Base-by-base conservation (phyloP, 2,113 vertebrate genomes). In the Anguilla japonica region DNA sequence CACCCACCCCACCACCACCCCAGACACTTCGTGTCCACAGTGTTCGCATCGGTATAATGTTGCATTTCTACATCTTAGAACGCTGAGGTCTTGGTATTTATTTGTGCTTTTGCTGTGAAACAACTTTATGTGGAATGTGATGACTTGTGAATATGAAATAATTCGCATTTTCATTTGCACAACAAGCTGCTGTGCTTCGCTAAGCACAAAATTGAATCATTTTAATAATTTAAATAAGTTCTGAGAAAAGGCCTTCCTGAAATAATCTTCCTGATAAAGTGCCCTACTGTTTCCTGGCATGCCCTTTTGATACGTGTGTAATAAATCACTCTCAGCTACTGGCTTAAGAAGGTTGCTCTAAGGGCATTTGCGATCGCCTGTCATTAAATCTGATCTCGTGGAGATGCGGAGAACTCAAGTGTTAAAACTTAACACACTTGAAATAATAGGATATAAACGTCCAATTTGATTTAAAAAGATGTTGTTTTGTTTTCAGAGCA, bases 241-340 rank as follows among this genome's bases (percentile, higher is more conserved):
- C 22, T 86, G 26, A 67, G 71, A 43, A 39, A 81, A 14, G 56
- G 41, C 78, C 46, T 40, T 75, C 63, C 39, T 29, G 6, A 79
- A 57, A 63, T 71, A 87, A 78, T 87, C 75, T n/a, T 60, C 71
- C 71, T 84, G 85, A 87, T 87, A 80, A 87, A 86, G 60, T 79
- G 46, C 20, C 40, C 34, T 57, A 53, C 13, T 18, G 71, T 79
- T 53, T 83, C 81, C 67, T 26, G 63, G 4, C 39, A 63, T n/a
- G 34, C 22, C 43, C 8, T 71, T n/a, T 57, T 81, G 84, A 75
- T 86, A 89, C 56, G 22, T 82, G 78, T 84, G 43, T 83, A 83
- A 89, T 87, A 43, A 86, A 84, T 89, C 85, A 39, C 50, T 82
- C 60, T 82, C 20, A 89, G 88, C 83, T 63, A n/a, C 34, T 84